Percentiles rank a stretch among this genome's conserved stretches.
phyloP scores from a whole-genome alignment of 30 jellyfish, hydroid and myxozoan genomes.

The Catostylus mosaicus region DNA sequence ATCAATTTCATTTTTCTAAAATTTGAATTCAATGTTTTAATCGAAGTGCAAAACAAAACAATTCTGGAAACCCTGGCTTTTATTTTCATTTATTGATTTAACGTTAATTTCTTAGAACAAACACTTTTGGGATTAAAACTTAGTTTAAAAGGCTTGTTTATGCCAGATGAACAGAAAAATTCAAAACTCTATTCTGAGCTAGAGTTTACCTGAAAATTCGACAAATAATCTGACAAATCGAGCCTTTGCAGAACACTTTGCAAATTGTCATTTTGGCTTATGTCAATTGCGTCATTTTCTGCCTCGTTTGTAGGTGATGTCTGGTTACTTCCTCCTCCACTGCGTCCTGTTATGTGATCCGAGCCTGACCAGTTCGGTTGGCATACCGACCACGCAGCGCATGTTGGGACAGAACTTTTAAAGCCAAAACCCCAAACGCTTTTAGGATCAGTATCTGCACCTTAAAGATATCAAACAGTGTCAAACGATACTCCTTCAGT shows the following conservation, averaged over 20 bases:
- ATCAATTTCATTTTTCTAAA: conserved; percentile 93
- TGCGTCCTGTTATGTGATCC: conserved; percentile 22
- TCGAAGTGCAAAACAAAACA: not conserved
- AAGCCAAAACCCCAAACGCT: conserved; percentile 94
- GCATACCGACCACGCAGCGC: conserved; percentile 66
- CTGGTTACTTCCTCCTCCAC: conserved; percentile 27
- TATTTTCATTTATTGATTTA: too few species aligned
- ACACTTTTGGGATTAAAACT: too few species aligned
- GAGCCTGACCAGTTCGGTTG: conserved; percentile 67
- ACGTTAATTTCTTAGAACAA: too few species aligned
- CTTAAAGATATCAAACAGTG: conserved; percentile 1
- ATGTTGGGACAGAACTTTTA: conserved; percentile 50
- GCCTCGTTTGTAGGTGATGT: conserved; percentile 61
- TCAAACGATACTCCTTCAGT: not conserved
- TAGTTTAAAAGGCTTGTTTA: too few species aligned
- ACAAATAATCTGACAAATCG: conserved; percentile 75
- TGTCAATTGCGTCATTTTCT: conserved; percentile 72
- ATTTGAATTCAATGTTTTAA: not conserved
- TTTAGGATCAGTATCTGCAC: conserved; percentile 77
- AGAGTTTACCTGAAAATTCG: conserved; percentile 77
- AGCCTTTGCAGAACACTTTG: conserved; percentile 86
- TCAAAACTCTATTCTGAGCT: not conserved
- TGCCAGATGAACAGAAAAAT: not conserved
- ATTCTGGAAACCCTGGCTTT: too few species aligned
- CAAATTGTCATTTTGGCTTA: conserved; percentile 70